A percentile compares a stretch with the other conserved stretches of the same genome.
Evolutionary conservation across 2,888 invertebrate species (phyloP).

Genomic region (Drosophila eohydei): DNA sequence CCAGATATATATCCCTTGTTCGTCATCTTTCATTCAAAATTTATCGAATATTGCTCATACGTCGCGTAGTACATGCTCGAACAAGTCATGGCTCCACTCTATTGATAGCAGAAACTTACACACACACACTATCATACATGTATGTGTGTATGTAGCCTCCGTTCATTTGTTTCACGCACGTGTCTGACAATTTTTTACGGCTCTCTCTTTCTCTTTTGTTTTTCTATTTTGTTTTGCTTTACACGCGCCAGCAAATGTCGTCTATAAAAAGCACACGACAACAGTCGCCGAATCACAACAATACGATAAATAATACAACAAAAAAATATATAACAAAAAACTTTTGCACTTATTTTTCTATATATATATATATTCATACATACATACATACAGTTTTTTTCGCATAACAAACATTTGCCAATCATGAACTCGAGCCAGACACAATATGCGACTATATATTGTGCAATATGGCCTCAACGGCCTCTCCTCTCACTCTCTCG

Average conservation of each 20-base stretch:
- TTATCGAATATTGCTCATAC: conserved; percentile 50
- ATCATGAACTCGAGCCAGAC: conserved; percentile 53
- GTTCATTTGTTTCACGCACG: conserved; percentile 61
- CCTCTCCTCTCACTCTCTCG: not conserved
- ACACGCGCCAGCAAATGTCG: conserved; percentile 70
- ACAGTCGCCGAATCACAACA: conserved; percentile 48
- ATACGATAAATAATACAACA: conserved; percentile 42
- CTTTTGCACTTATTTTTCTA: conserved; percentile 57
- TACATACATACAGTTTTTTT: conserved; percentile 6
- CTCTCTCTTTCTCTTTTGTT: conserved; percentile 6
- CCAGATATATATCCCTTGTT: conserved; percentile 10
- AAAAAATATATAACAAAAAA: conserved; percentile 29
- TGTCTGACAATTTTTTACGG: conserved; percentile 69
- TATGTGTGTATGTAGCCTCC: not conserved
- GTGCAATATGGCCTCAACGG: conserved; percentile 33
- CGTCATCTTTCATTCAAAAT: conserved; percentile 35
- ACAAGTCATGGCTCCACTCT: conserved; percentile 8
- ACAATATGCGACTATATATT: conserved; percentile 37
- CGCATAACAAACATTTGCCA: conserved; percentile 38
- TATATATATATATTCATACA: not conserved
- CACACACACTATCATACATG: not conserved
- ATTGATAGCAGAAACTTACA: conserved; percentile 28
- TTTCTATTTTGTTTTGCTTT: conserved; percentile 33
- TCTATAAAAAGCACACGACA: conserved; percentile 57
- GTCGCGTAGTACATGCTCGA: conserved; percentile 8